Conservation (phyloP, 1,140 invertebrate genomes). For the Uloborus diversus region DNA sequence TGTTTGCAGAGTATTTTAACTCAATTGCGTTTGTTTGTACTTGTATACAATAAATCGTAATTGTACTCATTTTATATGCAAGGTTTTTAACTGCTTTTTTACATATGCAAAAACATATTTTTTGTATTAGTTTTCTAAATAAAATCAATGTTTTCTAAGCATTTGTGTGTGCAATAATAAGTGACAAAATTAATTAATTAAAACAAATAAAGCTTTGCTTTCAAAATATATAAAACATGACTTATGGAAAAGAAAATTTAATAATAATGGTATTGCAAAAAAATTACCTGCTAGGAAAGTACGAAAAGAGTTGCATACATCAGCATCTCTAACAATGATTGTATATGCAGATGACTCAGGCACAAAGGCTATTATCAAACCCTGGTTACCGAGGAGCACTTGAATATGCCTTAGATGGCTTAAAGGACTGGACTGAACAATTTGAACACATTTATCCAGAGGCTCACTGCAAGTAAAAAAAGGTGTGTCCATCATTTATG, state of each 20-base stretch:
- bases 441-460: conserved; percentile 29
- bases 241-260: no score
- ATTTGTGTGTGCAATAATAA: background rate
- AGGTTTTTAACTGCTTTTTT: no score
- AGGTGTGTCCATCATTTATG: background rate
- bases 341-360: conserved; percentile 4
- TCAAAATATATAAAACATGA: no score
- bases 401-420: conserved; percentile 21
- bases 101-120: no score
- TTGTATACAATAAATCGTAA: no score
- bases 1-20: no score
- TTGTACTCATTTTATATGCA: no score
- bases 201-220: no score
- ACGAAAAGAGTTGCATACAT: conserved; percentile 34
- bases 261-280: no score
- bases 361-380: conserved; percentile 13
- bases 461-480: conserved; percentile 14
- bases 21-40: no score
- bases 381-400: conserved; percentile 37
- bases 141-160: background rate
- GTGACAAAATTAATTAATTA: no score
- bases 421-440: conserved; percentile 1
- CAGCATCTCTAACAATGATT: conserved; percentile 38
- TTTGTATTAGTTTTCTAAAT: no score
- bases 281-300: conserved; percentile 20